A percentile compares a stretch with the other conserved stretches of the same genome.
Evolutionary conservation across 1,140 invertebrate genomes (phyloP).

Genomic region (Papilio aristodemus): DNA sequence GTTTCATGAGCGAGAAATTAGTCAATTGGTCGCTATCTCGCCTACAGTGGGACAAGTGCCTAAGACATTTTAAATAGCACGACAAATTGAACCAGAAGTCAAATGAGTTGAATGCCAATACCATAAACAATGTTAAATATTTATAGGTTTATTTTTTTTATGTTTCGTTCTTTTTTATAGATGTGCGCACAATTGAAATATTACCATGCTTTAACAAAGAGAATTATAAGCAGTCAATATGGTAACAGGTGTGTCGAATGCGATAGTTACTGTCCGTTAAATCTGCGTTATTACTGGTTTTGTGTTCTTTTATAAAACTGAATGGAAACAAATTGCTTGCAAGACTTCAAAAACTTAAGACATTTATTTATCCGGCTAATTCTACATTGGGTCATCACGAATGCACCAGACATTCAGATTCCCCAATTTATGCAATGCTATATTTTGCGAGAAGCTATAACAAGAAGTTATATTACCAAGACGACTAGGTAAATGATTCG

Average conservation of each 20-base stretch:
- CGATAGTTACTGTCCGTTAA: neutral
- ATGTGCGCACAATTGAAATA: neutral
- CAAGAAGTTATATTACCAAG: too few species aligned
- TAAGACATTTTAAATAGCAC: neutral
- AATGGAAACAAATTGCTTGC: neutral
- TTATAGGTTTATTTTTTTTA: neutral
- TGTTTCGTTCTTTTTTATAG: neutral
- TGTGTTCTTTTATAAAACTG: neutral
- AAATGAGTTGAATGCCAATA: conserved; percentile 9
- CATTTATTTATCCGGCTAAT: too few species aligned
- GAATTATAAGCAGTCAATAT: neutral
- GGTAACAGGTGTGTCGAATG: neutral
- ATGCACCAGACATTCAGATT: too few species aligned
- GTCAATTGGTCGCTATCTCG: neutral
- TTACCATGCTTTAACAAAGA: conserved; percentile 7
- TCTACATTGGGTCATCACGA: too few species aligned
- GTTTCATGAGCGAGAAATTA: too few species aligned
- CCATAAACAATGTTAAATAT: conserved; percentile 6
- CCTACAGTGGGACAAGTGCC: neutral
- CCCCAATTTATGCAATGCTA: too few species aligned
- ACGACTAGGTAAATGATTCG: too few species aligned
- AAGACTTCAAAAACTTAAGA: too few species aligned
- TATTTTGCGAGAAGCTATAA: too few species aligned
- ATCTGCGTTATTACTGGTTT: neutral
- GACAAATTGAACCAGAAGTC: conserved; percentile 8